Evolutionary conservation across 2,113 vertebrate genomes (phyloP).

Genomic region (Paratilapia polleni): DNA sequence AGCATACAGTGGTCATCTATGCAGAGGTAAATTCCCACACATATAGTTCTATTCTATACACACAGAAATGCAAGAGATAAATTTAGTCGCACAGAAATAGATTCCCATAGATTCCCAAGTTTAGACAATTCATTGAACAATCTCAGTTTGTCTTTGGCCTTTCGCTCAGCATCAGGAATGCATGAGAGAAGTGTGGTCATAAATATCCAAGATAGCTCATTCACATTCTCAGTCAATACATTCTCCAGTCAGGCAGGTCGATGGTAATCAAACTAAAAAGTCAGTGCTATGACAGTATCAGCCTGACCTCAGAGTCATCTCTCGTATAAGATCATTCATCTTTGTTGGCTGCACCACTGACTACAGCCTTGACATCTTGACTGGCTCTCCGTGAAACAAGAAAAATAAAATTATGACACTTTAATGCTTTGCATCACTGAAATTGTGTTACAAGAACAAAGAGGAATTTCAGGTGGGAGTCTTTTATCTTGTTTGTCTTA

Average conservation of each 20-base stretch:
- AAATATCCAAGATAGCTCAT: slow-evolving; percentile 50
- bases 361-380: background rate
- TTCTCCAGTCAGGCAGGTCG: slow-evolving; percentile 27
- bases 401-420: background rate
- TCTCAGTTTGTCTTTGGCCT: slow-evolving; percentile 37
- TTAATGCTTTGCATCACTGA: slow-evolving; percentile 22
- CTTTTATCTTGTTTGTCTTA: slow-evolving; percentile 9
- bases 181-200: slow-evolving; percentile 31
- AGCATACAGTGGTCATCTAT: background rate
- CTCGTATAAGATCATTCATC: background rate
- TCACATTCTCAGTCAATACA: slow-evolving; percentile 48
- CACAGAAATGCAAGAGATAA: background rate
- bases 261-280: slow-evolving; percentile 52
- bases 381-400: background rate
- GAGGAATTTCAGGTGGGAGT: background rate
- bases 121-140: slow-evolving; percentile 20
- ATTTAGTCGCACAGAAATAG: slow-evolving; percentile 6
- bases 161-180: slow-evolving; percentile 39
- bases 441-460: background rate
- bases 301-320: slow-evolving; percentile 31
- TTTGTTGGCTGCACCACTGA: background rate
- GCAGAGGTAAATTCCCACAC: background rate
- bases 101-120: slow-evolving; percentile 11
- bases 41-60: background rate
- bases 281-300: slow-evolving; percentile 33